phyloP scores from a whole-genome alignment of 2,797 vertebrate species.

The Hyperoplus lanceolatus region DNA sequence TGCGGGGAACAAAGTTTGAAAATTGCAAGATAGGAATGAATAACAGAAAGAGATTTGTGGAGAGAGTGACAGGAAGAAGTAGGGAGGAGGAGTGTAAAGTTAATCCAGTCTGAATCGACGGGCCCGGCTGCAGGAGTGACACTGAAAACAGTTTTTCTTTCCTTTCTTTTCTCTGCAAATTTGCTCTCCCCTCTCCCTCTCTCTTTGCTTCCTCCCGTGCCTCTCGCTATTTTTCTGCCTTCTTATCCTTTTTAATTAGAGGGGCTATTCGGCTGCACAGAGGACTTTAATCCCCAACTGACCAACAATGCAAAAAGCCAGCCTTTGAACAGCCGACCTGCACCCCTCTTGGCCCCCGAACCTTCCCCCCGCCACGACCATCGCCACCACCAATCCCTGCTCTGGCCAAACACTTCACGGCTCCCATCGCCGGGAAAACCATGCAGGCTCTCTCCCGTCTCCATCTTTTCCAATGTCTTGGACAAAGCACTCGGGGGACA shows the following conservation, averaged over 20 bases:
- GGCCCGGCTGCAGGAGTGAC: conserved; percentile 93
- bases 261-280: conserved; percentile 98
- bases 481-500: conserved; percentile 61
- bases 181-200: conserved; percentile 84
- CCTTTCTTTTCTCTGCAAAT: conserved; percentile 91
- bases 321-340: conserved; percentile 95
- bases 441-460: conserved; percentile 37
- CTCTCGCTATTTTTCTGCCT: conserved; percentile 86
- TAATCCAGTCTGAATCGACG: conserved; percentile 86
- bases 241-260: conserved; percentile 99
- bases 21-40: conserved; percentile 47
- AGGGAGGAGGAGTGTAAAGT: conserved; percentile 83
- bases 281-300: conserved; percentile 99
- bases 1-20: conserved; percentile 53
- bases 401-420: conserved; percentile 60
- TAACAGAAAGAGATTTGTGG: conserved; percentile 42
- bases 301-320: conserved; percentile 99
- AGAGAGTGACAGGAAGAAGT: conserved; percentile 62
- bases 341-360: conserved; percentile 62
- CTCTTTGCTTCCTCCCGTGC: conserved; percentile 84
- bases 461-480: conserved; percentile 58
- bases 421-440: conserved; percentile 63
- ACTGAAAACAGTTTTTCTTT: conserved; percentile 95
- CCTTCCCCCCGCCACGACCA: conserved; percentile 40
- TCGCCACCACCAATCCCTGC: conserved; percentile 51